phyloP scores from a whole-genome alignment of 1,140 invertebrate genomes.

The Anagrus nilaparvatae region DNA sequence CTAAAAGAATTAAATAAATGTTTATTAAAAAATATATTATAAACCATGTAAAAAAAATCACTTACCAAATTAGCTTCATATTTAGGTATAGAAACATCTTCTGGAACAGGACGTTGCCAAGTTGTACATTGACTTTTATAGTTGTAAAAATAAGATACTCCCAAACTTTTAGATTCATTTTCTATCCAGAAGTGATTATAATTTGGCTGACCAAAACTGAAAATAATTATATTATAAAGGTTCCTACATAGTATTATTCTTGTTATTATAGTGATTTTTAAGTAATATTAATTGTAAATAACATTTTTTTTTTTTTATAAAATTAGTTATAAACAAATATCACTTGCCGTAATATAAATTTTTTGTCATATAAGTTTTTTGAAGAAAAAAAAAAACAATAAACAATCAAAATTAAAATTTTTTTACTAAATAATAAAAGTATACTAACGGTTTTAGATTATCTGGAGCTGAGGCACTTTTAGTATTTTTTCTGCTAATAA shows the following conservation, averaged over 20 bases:
- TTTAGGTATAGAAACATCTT: constrained; percentile 10
- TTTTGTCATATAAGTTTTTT: background rate
- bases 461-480: too few relatives aligned
- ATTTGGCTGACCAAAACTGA: constrained; percentile 20
- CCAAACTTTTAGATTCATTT: constrained; percentile 18
- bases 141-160: constrained; percentile 17
- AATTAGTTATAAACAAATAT: constrained; percentile 2
- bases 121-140: constrained; percentile 12
- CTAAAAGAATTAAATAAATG: background rate
- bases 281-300: background rate
- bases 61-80: constrained; percentile 10
- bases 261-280: background rate
- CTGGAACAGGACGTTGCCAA: constrained; percentile 17
- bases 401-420: too few relatives aligned
- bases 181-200: constrained; percentile 23
- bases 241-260: background rate
- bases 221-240: constrained; percentile 5
- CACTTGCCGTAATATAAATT: background rate
- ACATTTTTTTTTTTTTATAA: background rate
- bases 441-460: too few relatives aligned
- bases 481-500: too few relatives aligned
- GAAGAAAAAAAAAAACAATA: constrained; percentile 5
- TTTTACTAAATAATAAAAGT: too few relatives aligned
- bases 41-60: background rate
- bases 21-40: background rate